Evolutionary conservation across 2,113 vertebrate species (phyloP), one percentile per base, ranked within the genome.

Genomic region (Trichechus manatus): DNA sequence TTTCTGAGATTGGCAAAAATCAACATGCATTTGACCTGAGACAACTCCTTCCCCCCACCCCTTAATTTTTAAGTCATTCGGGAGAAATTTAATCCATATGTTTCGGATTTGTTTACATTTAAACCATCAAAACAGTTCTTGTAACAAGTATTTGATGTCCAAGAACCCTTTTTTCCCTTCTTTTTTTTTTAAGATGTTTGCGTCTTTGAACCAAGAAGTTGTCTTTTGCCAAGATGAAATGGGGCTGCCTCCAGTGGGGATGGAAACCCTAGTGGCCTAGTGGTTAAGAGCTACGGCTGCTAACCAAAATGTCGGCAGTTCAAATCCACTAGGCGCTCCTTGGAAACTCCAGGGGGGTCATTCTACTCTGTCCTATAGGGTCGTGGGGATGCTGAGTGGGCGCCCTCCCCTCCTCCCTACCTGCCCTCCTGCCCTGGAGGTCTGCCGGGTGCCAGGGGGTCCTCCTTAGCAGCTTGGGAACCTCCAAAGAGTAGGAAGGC

Each of bases 81-180:
- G 93, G 95, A 98, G 95, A 97, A 98, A 97, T 96, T 33, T 77
- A 95, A 97, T 83, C 96, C 97, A 95, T 64, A 93, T 98, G 98
- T 93, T 96, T 87, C 3, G 8, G 88, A 91, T 96, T 95, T 82
- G 63, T 97, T 97, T 98, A 95, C 82, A n/a, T 95, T 93, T 70
- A 53, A 97, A 92, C 81, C 95, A 93, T 98, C 95, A 93, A 95
- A 97, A 97, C 95, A 86, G 81, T 14, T 44, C 75, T 75, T 82
- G 81, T 75, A 70, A 95, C 81, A 81, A 87, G 66, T 47, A 96
- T 93, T 93, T 91, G 93, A 96, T 93, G 96, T 85, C 94, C 64
- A 31, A 59, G 84, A 53, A 22, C 11, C 8, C n/a, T 84, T 84
- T 92, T 53, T 68, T 50, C 10, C 66, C 56, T 68, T 20, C 19